Evolutionary conservation across 2,113 vertebrate genomes (phyloP), one percentile per base, ranked within the genome.

Genomic region (Beaufortia kweichowensis): DNA sequence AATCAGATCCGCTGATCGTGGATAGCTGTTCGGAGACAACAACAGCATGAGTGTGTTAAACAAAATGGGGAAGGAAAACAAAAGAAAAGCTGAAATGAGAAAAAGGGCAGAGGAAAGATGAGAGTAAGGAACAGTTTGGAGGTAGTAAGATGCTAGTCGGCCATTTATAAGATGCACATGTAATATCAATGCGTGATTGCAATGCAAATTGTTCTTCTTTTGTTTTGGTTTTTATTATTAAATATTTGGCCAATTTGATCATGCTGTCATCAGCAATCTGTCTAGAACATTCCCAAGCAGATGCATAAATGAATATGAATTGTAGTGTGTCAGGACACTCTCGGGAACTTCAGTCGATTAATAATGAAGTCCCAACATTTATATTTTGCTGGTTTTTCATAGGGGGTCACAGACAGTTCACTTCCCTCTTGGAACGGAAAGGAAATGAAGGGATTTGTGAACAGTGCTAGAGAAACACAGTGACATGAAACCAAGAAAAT

Each of bases 401-500:
- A n/a, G n/a, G n/a, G n/a, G 48, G 11, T 55, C 67, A 69, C 3
- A 69, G 67, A 56, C 67, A 55, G 29, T 56, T 70, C 67, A 17
- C 67, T 35, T 70, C 29, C 29, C 53, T n/a, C 33, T 28, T 43
- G 33, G 21, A 59, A 72, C 35, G 21, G 53, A 41, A 23, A 59
- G 69, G 69, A 72, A 72, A 59, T 59, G 2, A 72, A 59, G 35
- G 33, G 69, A 59, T 72, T 72, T 59, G 35, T 56, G 19, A 55
- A 19, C n/a, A 23, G n/a, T 55, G 29, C 67, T 55, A 24, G 14
- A 70, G 46, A 3, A 53, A 56, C 21, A 70, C n/a, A 35, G 9
- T 55, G 11, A 21, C 9, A 7, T n/a, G 60, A 64, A 53, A 53
- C 48, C 19, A 8, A 21, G 19, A 53, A 53, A 53, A 53, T 53